These are phyloP conservation scores for Tetramorium alpestre DNA, from an alignment of 1,140 invertebrate genomes.

Conservation along the genomic window DNA sequence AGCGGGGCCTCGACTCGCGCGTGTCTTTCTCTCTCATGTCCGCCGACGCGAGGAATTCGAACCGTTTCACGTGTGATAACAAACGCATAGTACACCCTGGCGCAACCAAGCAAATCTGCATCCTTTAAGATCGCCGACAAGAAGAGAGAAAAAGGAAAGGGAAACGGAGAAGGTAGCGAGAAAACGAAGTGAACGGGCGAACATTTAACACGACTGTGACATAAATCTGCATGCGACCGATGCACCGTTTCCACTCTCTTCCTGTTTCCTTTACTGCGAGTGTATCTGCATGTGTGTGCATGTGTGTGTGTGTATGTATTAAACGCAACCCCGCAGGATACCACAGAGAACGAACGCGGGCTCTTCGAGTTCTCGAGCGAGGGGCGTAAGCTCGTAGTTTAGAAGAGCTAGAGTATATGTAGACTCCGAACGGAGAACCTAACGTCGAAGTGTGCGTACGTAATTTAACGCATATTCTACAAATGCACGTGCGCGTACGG, in stretches of 20 bases:
- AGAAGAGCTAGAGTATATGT: neutral
- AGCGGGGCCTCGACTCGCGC: neutral
- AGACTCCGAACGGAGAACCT: neutral
- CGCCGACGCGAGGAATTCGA: constrained; percentile 2
- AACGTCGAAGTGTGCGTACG: neutral
- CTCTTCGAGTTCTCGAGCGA: constrained; percentile 5
- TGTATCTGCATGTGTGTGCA: neutral
- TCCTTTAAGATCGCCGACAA: constrained; percentile 3
- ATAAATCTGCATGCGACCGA: constrained; percentile 81
- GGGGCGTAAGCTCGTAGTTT: constrained; percentile 23
- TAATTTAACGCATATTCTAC: constrained; percentile 27
- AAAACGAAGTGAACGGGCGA: constrained; percentile 70
- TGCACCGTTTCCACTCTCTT: constrained; percentile 72
- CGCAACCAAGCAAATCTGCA: neutral
- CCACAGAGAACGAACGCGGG: neutral
- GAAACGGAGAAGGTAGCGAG: neutral
- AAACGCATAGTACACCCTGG: neutral
- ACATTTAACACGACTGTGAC: constrained; percentile 79
- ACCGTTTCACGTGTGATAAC: neutral
- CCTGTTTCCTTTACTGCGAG: constrained; percentile 46
- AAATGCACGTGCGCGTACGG: constrained; percentile 8
- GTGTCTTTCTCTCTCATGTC: neutral
- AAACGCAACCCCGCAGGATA: constrained; percentile 16
- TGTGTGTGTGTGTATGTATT: neutral
- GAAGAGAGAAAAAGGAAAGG: neutral